A percentile compares a stretch with the other conserved stretches of the same genome.
These are phyloP conservation scores for Kryptolebias marmoratus DNA, from an alignment of 2,113 vertebrate genomes.

Conservation along the genomic window DNA sequence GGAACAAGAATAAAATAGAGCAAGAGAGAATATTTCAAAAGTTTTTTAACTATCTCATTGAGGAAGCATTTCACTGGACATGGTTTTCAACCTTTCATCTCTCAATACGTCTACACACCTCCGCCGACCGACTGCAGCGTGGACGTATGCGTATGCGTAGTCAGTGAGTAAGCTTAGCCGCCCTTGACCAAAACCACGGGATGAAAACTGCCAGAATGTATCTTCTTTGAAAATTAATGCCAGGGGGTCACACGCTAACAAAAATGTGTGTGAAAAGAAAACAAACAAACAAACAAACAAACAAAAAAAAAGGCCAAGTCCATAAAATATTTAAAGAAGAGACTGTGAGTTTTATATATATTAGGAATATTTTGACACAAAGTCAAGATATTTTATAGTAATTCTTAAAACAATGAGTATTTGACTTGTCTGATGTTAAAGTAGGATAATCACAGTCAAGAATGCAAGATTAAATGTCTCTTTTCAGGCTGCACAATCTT, in stretches of 20 bases:
- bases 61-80: conserved; percentile 48
- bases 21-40: conserved; percentile 56
- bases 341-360: no score
- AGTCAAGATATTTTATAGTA: no score
- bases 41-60: conserved; percentile 48
- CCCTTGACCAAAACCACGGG: conserved; percentile 69
- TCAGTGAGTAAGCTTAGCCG: conserved; percentile 51
- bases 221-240: conserved; percentile 69
- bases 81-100: conserved; percentile 63
- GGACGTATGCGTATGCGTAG: conserved; percentile 11
- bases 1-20: conserved; percentile 27
- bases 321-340: not conserved
- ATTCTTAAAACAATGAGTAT: no score
- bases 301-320: not conserved
- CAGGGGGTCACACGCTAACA: conserved; percentile 53
- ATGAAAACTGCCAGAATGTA: conserved; percentile 60
- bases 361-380: no score
- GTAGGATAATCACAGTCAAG: no score
- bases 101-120: conserved; percentile 42
- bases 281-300: not conserved
- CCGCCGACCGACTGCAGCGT: conserved; percentile 37
- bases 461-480: no score
- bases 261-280: not conserved
- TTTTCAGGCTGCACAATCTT: no score
- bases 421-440: no score